Conservation (phyloP, 2,113 vertebrate genomes). For the Morone chrysops region DNA sequence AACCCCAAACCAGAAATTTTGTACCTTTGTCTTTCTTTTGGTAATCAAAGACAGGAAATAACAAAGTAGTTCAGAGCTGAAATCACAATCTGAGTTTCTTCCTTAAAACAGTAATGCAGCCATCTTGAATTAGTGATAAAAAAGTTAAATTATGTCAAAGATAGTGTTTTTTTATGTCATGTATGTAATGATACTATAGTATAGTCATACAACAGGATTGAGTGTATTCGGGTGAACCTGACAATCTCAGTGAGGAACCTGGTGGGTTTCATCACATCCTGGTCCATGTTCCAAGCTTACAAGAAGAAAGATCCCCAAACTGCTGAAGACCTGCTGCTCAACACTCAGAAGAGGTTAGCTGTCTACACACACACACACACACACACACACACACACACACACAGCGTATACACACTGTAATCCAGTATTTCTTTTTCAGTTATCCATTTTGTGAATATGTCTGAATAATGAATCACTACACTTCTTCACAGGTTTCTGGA, state of each 20-base stretch:
- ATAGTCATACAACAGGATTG: constrained; percentile 77
- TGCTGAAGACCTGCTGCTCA: constrained; percentile 79
- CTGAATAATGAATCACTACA: neutral
- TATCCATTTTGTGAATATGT: neutral
- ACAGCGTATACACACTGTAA: neutral
- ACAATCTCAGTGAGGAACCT: constrained; percentile 74
- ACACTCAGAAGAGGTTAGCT: constrained; percentile 81
- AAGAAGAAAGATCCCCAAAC: constrained; percentile 68
- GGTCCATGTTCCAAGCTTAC: constrained; percentile 84
- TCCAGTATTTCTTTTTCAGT: neutral
- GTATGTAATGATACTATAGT: neutral
- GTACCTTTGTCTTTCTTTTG: neutral
- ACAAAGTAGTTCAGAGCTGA: neutral
- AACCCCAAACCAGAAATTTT: neutral
- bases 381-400: constrained; percentile 4
- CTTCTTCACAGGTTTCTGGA: constrained; percentile 72
- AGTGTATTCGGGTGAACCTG: constrained; percentile 70
- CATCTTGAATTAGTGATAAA: no score
- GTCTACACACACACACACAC: neutral
- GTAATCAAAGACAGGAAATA: neutral
- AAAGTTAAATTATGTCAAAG: no score
- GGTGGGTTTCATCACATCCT: constrained; percentile 83
- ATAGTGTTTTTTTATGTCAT: neutral
- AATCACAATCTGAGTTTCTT: neutral
- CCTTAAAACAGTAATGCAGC: no score